phyloP scores from a whole-genome alignment of 2,888 invertebrate genomes.

The Anthophora plumipes region DNA sequence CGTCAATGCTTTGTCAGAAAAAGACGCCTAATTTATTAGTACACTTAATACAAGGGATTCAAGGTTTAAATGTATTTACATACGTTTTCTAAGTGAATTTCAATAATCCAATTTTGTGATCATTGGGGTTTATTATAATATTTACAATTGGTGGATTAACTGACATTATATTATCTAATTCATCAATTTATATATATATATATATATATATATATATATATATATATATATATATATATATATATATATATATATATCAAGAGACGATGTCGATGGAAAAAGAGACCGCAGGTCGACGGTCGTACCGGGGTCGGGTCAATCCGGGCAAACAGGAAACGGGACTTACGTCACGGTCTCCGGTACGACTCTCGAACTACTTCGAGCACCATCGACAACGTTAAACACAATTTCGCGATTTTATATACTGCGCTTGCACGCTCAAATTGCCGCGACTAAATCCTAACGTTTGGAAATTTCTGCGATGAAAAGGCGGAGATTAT shows the following conservation, averaged over 20 bases:
- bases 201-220: no score
- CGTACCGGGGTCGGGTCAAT: slow-evolving; percentile 63
- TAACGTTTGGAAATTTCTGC: background rate
- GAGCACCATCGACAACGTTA: slow-evolving; percentile 11
- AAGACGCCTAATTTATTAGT: no score
- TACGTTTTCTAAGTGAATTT: no score
- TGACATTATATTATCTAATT: no score
- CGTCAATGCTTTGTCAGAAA: no score
- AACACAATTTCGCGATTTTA: slow-evolving; percentile 31
- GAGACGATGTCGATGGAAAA: slow-evolving; percentile 51
- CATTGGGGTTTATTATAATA: no score
- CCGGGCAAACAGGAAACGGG: slow-evolving; percentile 70
- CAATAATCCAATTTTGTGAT: no score
- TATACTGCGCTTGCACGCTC: slow-evolving; percentile 3
- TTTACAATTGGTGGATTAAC: no score
- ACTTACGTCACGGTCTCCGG: slow-evolving; percentile 69
- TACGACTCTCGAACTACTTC: slow-evolving; percentile 37
- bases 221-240: slow-evolving; percentile 39
- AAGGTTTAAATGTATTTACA: no score
- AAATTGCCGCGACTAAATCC: slow-evolving; percentile 8
- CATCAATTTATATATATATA: no score
- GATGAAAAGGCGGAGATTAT: background rate
- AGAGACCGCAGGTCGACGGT: slow-evolving; percentile 51
- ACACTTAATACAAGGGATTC: no score
- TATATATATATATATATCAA: background rate